Conservation (phyloP, 2,113 vertebrate species). For the Saimiri boliviensis region DNA sequence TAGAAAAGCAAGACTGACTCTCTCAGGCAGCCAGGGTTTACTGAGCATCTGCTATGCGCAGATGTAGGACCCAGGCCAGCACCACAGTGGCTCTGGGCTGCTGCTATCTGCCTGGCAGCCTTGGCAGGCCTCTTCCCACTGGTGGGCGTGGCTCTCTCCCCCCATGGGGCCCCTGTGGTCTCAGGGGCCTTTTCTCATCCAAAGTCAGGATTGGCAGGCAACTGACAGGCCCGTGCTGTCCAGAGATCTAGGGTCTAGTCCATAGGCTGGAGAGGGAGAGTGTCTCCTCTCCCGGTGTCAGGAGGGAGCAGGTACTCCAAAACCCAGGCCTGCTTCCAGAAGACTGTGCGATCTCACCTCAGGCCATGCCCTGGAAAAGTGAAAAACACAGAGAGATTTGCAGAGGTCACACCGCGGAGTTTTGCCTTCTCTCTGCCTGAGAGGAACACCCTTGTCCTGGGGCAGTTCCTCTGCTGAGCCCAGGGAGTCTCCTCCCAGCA, state of each 20-base stretch:
- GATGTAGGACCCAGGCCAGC: background rate
- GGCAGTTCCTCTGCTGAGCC: background rate
- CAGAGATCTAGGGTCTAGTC: background rate
- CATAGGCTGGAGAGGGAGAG: background rate
- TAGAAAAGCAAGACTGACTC: background rate
- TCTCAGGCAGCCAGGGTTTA: background rate
- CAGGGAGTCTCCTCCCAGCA: background rate
- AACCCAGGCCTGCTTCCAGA: background rate
- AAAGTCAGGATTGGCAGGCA: background rate
- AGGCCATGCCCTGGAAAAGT: background rate
- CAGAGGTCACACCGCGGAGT: rapidly evolving
- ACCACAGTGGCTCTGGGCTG: too few species aligned
- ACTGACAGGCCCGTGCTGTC: too few species aligned
- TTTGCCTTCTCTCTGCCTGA: too few species aligned
- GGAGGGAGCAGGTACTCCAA: background rate
- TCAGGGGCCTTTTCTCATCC: background rate
- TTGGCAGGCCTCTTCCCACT: background rate
- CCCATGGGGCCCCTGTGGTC: background rate
- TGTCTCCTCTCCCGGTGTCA: background rate
- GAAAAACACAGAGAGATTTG: background rate
- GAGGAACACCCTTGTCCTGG: too few species aligned
- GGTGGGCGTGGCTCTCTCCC: background rate
- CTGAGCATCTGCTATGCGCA: background rate
- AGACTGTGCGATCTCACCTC: background rate
- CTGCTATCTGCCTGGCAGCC: rapidly evolving